Evolutionary conservation across 2,888 invertebrate species (phyloP).

Genomic region (Crossocerus cetratus): DNA sequence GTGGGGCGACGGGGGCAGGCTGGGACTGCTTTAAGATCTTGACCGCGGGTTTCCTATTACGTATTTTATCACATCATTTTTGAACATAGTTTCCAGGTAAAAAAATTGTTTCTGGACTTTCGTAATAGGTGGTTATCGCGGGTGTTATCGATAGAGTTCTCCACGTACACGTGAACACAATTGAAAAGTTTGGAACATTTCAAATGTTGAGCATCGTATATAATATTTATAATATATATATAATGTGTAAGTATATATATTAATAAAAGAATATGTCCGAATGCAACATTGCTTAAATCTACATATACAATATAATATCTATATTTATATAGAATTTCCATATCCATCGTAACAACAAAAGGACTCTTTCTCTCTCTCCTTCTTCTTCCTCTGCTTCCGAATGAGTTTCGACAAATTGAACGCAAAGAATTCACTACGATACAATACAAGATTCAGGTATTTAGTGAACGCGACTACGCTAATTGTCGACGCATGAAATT

Average conservation of each 20-base stretch:
- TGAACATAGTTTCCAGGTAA: conserved; percentile 40
- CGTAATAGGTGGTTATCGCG: conserved; percentile 24
- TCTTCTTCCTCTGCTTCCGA: conserved; percentile 12
- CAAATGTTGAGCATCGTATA: conserved; percentile 54
- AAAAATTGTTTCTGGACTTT: conserved; percentile 33
- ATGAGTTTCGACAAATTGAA: conserved; percentile 58
- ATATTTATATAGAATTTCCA: conserved; percentile 58
- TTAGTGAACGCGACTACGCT: conserved; percentile 34
- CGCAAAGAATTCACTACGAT: conserved; percentile 54
- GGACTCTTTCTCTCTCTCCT: conserved; percentile 24
- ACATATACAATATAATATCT: conserved; percentile 50
- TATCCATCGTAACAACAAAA: conserved; percentile 57
- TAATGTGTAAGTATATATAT: conserved; percentile 44
- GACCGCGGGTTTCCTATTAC: conserved; percentile 36
- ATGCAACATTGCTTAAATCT: conserved; percentile 61
- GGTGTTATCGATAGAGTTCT: conserved; percentile 16
- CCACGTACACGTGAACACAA: conserved; percentile 48
- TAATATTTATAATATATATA: conserved; percentile 14
- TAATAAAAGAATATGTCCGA: conserved; percentile 61
- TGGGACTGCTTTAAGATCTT: conserved; percentile 6
- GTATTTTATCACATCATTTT: conserved; percentile 42
- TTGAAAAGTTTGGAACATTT: conserved; percentile 61
- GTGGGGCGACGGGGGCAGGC: neutral
- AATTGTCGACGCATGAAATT: conserved; percentile 51
- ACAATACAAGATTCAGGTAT: conserved; percentile 47